Evolutionary conservation across 2,888 invertebrate genomes (phyloP).

Genomic region (Rotaria sp.): DNA sequence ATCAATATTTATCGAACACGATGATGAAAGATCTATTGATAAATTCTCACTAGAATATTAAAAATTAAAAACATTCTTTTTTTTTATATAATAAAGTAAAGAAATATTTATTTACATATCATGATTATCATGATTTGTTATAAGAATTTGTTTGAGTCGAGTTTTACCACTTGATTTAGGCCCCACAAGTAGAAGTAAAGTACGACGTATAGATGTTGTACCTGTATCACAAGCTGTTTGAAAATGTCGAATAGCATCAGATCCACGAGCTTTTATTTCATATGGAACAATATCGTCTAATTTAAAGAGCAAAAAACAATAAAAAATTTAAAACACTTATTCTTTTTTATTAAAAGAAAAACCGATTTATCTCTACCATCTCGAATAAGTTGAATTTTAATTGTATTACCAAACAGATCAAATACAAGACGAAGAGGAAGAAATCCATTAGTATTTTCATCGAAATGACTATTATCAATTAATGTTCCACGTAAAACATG

Average conservation of each 20-base stretch:
- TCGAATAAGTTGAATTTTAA: slow-evolving; percentile 48
- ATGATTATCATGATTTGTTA: slow-evolving; percentile 43
- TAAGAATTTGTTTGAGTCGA: slow-evolving; percentile 50
- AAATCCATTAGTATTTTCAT: not conserved
- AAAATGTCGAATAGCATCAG: slow-evolving; percentile 52
- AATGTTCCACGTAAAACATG: slow-evolving; percentile 27
- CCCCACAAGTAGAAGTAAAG: slow-evolving; percentile 54
- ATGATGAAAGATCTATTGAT: slow-evolving; percentile 28
- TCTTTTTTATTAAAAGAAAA: not conserved
- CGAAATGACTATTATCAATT: slow-evolving; percentile 17
- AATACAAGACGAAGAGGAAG: slow-evolving; percentile 44
- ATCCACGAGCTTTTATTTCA: slow-evolving; percentile 54
- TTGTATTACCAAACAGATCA: slow-evolving; percentile 55
- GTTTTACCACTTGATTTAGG: slow-evolving; percentile 54
- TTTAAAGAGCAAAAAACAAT: not conserved
- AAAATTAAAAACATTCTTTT: not conserved
- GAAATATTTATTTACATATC: not conserved
- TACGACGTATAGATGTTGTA: slow-evolving; percentile 51
- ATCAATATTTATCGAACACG: slow-evolving; percentile 13
- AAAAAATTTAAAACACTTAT: not conserved
- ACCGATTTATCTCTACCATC: slow-evolving; percentile 47
- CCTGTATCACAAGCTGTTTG: slow-evolving; percentile 53
- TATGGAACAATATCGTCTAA: slow-evolving; percentile 51
- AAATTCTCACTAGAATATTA: slow-evolving; percentile 44
- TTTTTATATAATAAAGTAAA: not conserved